A percentile compares a stretch with the other conserved stretches of the same genome.
Conservation (phyloP, 2,888 invertebrate species). For the Volucella inflata region DNA sequence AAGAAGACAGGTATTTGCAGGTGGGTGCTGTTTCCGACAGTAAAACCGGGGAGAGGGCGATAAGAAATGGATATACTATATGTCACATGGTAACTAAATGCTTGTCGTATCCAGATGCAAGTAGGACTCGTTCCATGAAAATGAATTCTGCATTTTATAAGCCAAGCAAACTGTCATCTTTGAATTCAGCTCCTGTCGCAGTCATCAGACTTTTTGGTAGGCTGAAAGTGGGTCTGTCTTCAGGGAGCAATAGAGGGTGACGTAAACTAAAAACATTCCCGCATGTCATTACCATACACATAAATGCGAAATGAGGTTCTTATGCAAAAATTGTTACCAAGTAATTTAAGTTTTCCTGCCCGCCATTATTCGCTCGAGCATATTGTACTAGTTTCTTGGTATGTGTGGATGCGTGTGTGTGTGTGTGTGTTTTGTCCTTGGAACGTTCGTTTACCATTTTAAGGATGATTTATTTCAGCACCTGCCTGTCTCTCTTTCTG, state of each 20-base stretch:
- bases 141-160: constrained; percentile 36
- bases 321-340: constrained; percentile 55
- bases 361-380: background rate
- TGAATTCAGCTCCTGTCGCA: constrained; percentile 10
- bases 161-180: constrained; percentile 46
- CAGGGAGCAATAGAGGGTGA: background rate
- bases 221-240: background rate
- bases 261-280: constrained; percentile 1
- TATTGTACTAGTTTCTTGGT: background rate
- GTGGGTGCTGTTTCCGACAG: too few relatives aligned
- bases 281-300: constrained; percentile 59
- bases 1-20: background rate
- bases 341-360: constrained; percentile 59
- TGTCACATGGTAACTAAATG: constrained; percentile 44
- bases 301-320: constrained; percentile 57
- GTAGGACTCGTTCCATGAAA: constrained; percentile 5
- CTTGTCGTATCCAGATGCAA: constrained; percentile 50
- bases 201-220: background rate
- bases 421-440: background rate
- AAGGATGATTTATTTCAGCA: constrained; percentile 54
- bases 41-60: background rate
- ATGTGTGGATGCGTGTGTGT: background rate
- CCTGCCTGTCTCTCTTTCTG: constrained; percentile 36
- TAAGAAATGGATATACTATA: constrained; percentile 3
- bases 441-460: constrained; percentile 3